phyloP scores from a whole-genome alignment of 2,888 invertebrate genomes.

The Drosophila formosana region DNA sequence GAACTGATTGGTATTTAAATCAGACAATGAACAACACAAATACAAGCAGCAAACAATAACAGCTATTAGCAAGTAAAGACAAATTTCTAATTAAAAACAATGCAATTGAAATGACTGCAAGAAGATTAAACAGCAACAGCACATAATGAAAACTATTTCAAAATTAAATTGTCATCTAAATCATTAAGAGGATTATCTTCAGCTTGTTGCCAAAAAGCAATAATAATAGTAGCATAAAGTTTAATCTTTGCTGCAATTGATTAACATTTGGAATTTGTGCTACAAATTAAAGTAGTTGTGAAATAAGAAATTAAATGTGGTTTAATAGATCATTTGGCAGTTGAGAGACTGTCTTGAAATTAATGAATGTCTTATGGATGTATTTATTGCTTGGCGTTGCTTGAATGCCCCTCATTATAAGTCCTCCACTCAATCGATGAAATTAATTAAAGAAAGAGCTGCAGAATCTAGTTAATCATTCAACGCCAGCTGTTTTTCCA shows the following conservation, averaged over 20 bases:
- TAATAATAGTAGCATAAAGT: too few species aligned
- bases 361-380: not conserved
- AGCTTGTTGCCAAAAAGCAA: not conserved
- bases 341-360: not conserved
- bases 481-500: constrained; percentile 62
- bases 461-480: constrained; percentile 61
- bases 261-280: too few species aligned
- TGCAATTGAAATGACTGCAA: not conserved
- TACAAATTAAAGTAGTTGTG: too few species aligned
- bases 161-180: not conserved
- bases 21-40: not conserved
- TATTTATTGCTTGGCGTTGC: not conserved
- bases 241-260: too few species aligned
- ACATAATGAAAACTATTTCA: not conserved
- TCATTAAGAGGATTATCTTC: not conserved
- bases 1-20: not conserved
- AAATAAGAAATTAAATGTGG: not conserved
- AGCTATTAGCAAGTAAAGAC: not conserved
- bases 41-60: not conserved
- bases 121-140: not conserved
- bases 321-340: not conserved
- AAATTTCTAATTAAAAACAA: not conserved
- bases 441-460: constrained; percentile 73
- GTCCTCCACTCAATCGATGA: constrained; percentile 13
- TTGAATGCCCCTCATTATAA: constrained; percentile 1